A percentile compares a stretch with the other conserved stretches of the same genome.
phyloP scores from a whole-genome alignment of 2,113 vertebrate genomes.

The Sphaerodactylus townsendi region DNA sequence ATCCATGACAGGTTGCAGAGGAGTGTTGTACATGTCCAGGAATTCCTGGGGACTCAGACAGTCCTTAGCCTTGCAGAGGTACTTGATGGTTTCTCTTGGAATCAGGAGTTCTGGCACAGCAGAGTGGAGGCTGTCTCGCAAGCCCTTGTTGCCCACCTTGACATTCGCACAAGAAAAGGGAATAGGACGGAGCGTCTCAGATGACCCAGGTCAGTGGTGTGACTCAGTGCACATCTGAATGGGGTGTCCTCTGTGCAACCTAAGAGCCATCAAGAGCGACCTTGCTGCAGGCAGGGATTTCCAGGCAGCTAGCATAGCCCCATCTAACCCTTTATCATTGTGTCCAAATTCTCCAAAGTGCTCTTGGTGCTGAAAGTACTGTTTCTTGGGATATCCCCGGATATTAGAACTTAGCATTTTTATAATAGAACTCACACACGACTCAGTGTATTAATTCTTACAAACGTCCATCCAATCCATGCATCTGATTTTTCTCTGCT shows the following conservation, averaged over 20 bases:
- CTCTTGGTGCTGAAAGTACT: too few species aligned
- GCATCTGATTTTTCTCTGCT: background rate
- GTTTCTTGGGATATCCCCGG: too few species aligned
- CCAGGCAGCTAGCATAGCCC: too few species aligned
- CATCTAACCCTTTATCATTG: too few species aligned
- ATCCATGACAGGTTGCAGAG: constrained; percentile 56
- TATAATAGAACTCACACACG: too few species aligned
- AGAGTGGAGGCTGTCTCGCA: background rate
- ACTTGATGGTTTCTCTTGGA: constrained; percentile 60
- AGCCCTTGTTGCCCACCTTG: constrained; percentile 47
- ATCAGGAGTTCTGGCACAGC: constrained; percentile 55
- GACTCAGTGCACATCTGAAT: too few species aligned
- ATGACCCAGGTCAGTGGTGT: too few species aligned
- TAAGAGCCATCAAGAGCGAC: too few species aligned
- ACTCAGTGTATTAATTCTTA: background rate
- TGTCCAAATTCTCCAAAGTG: too few species aligned
- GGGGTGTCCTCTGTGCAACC: too few species aligned
- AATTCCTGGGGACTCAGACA: constrained; percentile 62
- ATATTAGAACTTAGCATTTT: too few species aligned
- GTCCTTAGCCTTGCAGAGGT: constrained; percentile 43
- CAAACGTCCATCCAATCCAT: background rate
- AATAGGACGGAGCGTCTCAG: background rate
- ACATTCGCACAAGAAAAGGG: background rate
- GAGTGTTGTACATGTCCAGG: constrained; percentile 60
- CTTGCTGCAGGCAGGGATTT: too few species aligned